Evolutionary conservation across 2,888 invertebrate genomes (phyloP), one percentile per base, ranked within the genome.

Genomic region (Netelia fuscicornis): DNA sequence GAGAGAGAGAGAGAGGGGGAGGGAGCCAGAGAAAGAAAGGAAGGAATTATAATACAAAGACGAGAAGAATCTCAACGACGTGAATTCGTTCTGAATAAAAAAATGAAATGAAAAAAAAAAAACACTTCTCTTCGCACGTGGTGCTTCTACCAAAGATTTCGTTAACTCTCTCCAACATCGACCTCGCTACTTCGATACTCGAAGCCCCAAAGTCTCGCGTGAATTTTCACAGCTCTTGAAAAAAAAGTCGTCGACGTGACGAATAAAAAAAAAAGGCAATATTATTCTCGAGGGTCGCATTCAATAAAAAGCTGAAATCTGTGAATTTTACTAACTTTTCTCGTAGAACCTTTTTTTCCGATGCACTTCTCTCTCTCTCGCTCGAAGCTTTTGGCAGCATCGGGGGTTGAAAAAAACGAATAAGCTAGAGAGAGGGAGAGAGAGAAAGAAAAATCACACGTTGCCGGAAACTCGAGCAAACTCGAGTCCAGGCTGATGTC

Each of bases 61-160:
- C 75, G 64, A 74, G 75, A 85, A 86, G 75, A 87, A 87, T 87
- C 80, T 74, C 72, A 65, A 85, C 56, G 54, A 64, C 20, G 58
- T 54, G 30, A 20, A 68, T 64, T 74, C 44, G 44, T 6, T 37
- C 83, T 42, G 74, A 37, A 37, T 37, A 37, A 37, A 37, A 37
- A 62, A 68, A 37, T 37, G 2, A 37, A 37, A 37, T 54, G 62
- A 54, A 68, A 30, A 30, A 2, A 30, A 2, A 30, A 30, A 2
- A 30, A 67, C 42, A 25, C 30, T 62, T 20, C 44, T 67, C 25
- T 30, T 30, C 17, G 17, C 65, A 42, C 30, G 37, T 9, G 37
- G 37, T n/a, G 20, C 65, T 54, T 8, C 54, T 44, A 67, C 44
- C 17, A 42, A 9, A 25, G 58, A 58, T 67, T 62, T 81, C 20